phyloP scores from a whole-genome alignment of 2,797 vertebrate genomes.

The Cossypha caffra region DNA sequence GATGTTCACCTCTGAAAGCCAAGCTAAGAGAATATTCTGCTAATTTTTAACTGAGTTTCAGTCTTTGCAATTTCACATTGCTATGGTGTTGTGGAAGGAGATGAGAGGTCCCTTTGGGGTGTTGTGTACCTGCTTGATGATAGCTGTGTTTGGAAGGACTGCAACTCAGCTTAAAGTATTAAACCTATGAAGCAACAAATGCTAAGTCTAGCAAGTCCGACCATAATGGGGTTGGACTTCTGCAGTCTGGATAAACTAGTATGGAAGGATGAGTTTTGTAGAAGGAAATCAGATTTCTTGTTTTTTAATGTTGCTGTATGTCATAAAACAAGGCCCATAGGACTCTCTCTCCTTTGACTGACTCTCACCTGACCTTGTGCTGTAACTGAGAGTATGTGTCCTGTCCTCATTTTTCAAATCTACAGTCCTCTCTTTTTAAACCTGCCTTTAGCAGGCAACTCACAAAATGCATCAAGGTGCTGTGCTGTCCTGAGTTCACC shows the following conservation, averaged over 20 bases:
- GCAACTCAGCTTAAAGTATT: background rate
- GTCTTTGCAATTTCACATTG: background rate
- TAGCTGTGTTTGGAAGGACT: background rate
- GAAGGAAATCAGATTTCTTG: background rate
- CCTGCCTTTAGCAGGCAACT: background rate
- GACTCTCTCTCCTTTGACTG: background rate
- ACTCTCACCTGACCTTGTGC: background rate
- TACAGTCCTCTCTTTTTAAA: background rate
- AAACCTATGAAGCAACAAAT: background rate
- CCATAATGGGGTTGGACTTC: background rate
- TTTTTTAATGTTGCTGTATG: background rate
- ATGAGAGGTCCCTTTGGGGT: background rate
- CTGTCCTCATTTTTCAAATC: background rate
- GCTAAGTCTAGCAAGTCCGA: background rate
- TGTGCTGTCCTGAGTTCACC: conserved; percentile 23
- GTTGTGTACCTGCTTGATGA: background rate
- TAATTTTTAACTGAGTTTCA: background rate
- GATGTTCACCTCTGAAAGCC: background rate
- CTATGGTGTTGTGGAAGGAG: background rate
- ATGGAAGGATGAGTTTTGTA: background rate
- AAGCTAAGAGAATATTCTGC: background rate
- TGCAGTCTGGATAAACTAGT: background rate
- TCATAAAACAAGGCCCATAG: background rate
- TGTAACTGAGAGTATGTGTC: background rate
- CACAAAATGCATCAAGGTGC: background rate